Evolutionary conservation across 92 coral and sea anemone genomes (phyloP), one percentile per base, ranked within the genome.

Genomic region (Phenganax marumi): DNA sequence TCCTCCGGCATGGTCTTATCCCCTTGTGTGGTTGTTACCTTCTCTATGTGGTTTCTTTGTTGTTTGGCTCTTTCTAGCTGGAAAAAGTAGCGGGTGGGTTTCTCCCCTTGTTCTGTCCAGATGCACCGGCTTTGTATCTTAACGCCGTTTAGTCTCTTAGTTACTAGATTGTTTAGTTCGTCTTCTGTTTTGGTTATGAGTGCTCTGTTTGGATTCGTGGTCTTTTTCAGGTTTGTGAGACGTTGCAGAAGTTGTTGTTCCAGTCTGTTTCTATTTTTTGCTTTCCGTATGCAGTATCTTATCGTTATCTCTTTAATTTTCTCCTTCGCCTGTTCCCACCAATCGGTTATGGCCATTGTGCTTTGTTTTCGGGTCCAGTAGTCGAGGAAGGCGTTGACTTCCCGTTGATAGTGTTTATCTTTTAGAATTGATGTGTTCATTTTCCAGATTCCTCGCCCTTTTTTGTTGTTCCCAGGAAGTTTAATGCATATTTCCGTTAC

Each of bases 81-180:
- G 22, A 84, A 84, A n/a, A 82, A 82, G 56, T 72, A 82, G 39
- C 52, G 54, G 0, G 86, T 72, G 7, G 71, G 70, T n/a, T 52
- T 48, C 23, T 82, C 86, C 8, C 86, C 86, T 10, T 70, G 26
- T 72, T 82, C 86, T 4, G 58, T 39, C 86, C 86, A 82, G 18
- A 25, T 53, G 43, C 79, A 79, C 43, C 78, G 26, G 70, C 69
- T 70, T 8, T 77, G 55, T 21, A 81, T 50, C 22, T 81, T 65
- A 46, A 47, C 51, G 62, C 85, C 85, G 21, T 68, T 24, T 65
- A 61, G 16, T 12, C 39, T 6, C 49, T 16, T 21, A 3, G 51
- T 23, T n/a, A 3, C 43, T 24, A 80, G 75, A 4, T 73, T 17
- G 8, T 10, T 50, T 3, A 71, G 16, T n/a, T 52, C 39, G 6